Evolutionary conservation across 2,888 invertebrate species (phyloP).

Genomic region (Ichneumoninae sp.): DNA sequence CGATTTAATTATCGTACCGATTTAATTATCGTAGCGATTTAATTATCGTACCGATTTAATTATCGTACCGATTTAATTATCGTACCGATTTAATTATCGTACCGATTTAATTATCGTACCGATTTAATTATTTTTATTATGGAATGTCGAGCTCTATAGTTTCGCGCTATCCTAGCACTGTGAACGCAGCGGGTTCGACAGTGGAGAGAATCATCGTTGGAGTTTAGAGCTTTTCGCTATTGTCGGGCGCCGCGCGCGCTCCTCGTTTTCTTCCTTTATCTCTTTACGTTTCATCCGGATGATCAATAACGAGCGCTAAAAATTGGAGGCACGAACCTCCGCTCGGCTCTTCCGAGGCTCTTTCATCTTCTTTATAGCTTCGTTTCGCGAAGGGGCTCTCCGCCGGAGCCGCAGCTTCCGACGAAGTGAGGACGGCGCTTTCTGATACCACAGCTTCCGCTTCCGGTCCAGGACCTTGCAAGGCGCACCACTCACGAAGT

Average conservation of each 20-base stretch:
- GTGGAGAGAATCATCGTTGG: constrained; percentile 1
- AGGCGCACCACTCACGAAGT: constrained; percentile 75
- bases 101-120: too few species aligned
- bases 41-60: too few species aligned
- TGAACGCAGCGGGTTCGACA: neutral
- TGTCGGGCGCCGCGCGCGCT: neutral
- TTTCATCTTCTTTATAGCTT: constrained; percentile 59
- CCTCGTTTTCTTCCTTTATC: constrained; percentile 30
- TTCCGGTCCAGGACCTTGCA: constrained; percentile 79
- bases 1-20: too few species aligned
- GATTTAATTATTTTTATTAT: too few species aligned
- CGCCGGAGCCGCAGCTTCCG: constrained; percentile 10
- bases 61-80: too few species aligned
- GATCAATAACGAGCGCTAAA: constrained; percentile 66
- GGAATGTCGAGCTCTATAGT: neutral
- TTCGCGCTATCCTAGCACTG: neutral
- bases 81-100: too few species aligned
- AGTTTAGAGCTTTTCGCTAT: constrained; percentile 22
- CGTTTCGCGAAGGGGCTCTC: constrained; percentile 33
- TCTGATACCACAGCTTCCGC: constrained; percentile 46
- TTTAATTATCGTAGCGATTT: too few species aligned
- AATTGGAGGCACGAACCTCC: constrained; percentile 64
- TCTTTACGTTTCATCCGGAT: constrained; percentile 54
- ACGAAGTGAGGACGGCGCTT: constrained; percentile 45
- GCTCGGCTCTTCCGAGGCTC: constrained; percentile 50